Conservation (phyloP, 2,113 vertebrate species). For the Numenius arquata region DNA sequence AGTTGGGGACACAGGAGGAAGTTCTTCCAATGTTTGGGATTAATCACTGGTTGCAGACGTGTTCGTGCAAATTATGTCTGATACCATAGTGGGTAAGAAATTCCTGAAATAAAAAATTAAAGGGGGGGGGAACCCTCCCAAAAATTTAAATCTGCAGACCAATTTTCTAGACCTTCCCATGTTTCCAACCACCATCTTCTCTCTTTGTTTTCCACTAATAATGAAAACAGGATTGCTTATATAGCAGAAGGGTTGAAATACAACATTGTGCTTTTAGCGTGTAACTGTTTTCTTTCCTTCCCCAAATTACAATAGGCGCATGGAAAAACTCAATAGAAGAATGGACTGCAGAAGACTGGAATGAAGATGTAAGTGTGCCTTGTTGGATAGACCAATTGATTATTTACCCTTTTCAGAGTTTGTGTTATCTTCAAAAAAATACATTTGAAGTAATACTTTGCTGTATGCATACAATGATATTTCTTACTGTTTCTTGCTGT, state of each 20-base stretch:
- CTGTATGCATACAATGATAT: not conserved
- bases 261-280: not conserved
- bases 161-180: not conserved
- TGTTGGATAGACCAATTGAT: not conserved
- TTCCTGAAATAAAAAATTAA: not conserved
- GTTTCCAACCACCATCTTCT: not conserved
- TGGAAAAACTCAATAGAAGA: constrained; percentile 92
- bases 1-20: not conserved
- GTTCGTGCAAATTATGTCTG: fast-evolving
- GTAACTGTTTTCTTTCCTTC: not conserved
- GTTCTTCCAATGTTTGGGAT: not conserved
- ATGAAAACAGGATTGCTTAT: not conserved
- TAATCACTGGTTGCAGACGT: not conserved
- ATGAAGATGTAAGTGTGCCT: constrained; percentile 87
- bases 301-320: constrained; percentile 70
- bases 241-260: not conserved
- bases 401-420: not conserved
- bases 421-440: not conserved
- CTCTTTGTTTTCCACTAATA: not conserved
- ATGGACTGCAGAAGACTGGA: constrained; percentile 95
- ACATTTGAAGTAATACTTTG: not conserved
- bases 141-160: not conserved
- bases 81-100: not conserved
- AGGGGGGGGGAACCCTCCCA: not conserved
- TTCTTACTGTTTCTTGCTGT: not conserved